These are phyloP conservation scores for Oryzias sinensis DNA, from an alignment of 2,797 vertebrate species.

Conservation along the genomic window DNA sequence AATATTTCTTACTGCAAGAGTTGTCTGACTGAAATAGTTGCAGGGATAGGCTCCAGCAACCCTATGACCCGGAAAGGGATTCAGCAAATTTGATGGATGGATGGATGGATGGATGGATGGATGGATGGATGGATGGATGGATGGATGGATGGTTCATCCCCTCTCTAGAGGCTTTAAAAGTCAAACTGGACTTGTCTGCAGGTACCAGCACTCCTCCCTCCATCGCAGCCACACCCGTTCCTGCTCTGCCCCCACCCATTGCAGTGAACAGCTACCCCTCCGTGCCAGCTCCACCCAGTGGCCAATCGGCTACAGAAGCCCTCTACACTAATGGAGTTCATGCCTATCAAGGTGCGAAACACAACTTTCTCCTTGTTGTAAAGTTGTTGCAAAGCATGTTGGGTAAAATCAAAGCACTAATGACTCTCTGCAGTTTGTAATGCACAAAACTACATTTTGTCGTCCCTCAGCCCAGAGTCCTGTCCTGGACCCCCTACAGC, in stretches of 20 bases:
- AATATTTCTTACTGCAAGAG: too few species aligned
- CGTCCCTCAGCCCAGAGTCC: constrained; percentile 88
- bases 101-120: too few species aligned
- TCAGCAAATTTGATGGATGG: too few species aligned
- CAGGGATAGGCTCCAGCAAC: too few species aligned
- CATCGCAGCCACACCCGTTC: constrained; percentile 87
- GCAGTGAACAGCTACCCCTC: constrained; percentile 88
- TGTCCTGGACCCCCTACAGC: constrained; percentile 89
- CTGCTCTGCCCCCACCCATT: constrained; percentile 86
- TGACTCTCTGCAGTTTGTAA: constrained; percentile 35
- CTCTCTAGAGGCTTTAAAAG: too few species aligned
- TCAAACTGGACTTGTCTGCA: constrained; percentile 42
- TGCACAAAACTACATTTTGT: constrained; percentile 33
- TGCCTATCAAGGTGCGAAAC: constrained; percentile 85
- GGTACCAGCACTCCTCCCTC: constrained; percentile 94
- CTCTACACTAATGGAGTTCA: constrained; percentile 92
- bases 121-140: too few species aligned
- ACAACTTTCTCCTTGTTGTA: too few species aligned
- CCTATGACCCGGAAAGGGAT: too few species aligned
- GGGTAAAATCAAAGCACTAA: constrained; percentile 32
- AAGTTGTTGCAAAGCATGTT: constrained; percentile 14
- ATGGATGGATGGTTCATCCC: too few species aligned
- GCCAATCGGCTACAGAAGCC: constrained; percentile 86
- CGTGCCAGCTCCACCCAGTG: constrained; percentile 83
- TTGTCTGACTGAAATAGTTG: too few species aligned